These are phyloP conservation scores for Takifugu ocellatus DNA, from an alignment of 2,797 vertebrate genomes.

Conservation along the genomic window DNA sequence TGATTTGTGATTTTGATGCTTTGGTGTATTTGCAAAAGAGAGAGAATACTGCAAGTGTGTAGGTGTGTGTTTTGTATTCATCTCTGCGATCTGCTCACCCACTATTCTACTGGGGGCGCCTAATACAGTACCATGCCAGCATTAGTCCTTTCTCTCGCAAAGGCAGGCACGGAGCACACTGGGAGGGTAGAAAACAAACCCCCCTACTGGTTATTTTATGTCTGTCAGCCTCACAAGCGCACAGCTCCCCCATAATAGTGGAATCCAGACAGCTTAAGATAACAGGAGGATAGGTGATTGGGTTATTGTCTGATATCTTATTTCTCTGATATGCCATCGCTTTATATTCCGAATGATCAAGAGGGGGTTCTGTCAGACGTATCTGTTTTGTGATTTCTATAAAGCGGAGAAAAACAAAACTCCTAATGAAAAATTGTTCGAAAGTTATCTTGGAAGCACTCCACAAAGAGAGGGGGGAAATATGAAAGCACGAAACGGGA, in stretches of 20 bases:
- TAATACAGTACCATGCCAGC: constrained; percentile 78
- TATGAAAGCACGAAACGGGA: constrained; percentile 9
- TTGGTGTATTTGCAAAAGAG: constrained; percentile 73
- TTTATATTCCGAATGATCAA: constrained; percentile 68
- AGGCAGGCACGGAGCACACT: constrained; percentile 74
- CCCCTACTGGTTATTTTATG: constrained; percentile 80
- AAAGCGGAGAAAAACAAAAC: constrained; percentile 51
- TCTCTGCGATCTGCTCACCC: constrained; percentile 78
- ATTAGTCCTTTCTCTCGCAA: constrained; percentile 75
- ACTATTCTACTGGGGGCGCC: constrained; percentile 77
- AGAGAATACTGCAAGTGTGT: constrained; percentile 70
- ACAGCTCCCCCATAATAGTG: constrained; percentile 72
- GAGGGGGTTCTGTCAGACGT: constrained; percentile 57
- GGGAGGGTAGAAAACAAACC: constrained; percentile 79
- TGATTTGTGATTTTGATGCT: constrained; percentile 80
- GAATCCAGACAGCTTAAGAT: constrained; percentile 77
- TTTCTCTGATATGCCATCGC: constrained; percentile 70
- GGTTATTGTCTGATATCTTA: constrained; percentile 76
- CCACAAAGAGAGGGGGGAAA: constrained; percentile 14
- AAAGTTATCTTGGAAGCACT: constrained; percentile 14
- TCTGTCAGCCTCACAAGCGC: constrained; percentile 71
- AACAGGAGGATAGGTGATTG: constrained; percentile 77
- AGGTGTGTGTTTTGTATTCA: constrained; percentile 79
- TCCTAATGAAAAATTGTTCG: constrained; percentile 26
- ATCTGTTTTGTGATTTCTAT: constrained; percentile 55